Base-by-base conservation (phyloP, 2,113 vertebrate genomes). In the Stomatorhinus ivindoensis region DNA sequence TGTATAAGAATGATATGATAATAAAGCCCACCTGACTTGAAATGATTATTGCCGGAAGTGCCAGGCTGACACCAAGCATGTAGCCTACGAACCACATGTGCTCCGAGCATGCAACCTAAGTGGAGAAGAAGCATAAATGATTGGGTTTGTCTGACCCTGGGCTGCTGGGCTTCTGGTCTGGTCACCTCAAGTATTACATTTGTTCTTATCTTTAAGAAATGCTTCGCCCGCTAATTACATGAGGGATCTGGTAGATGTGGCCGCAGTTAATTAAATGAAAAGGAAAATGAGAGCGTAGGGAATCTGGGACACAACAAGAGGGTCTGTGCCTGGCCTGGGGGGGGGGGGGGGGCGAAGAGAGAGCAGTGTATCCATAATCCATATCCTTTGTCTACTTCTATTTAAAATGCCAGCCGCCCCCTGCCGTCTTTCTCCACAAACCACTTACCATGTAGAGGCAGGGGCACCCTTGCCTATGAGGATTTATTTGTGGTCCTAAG, bases 361-460 rank as follows among this genome's bases (percentile, higher is more conserved):
- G 27, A 10, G 27, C n/a, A 35, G 27, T 35, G 27, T 39, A 9
- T 80, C 44, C 15, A n/a, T 35, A 4, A 9, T 80, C 44, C 15
- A n/a, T 35, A 4, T 13, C 19, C 7, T 31, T n/a, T n/a, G 4
- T 50, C 24, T 88, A 27, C n/a, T 51, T 53, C 27, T 89, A 47
- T 42, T 76, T 58, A 35, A 87, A 42, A 73, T 42, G 15, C 76
- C 92, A 92, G 76, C 51, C 53, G 84, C 6, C 42, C 90, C 7
- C 91, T 87, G 1, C 89, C 53, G 44, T 93, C 93, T 0, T 90
- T 95, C 50, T 94, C 93, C 88, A 92, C 95, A 35, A 69, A 85
- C n/a, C 91, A 94, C 73, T 93, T 94, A 90, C 89, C 87, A 86
- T 89, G 90, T 91, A 91, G 93, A 80, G 90, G n/a, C 24, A 87